Percentiles rank a stretch among this genome's conserved stretches.
Conservation (phyloP, 2,113 vertebrate genomes). For the Meriones unguiculatus region DNA sequence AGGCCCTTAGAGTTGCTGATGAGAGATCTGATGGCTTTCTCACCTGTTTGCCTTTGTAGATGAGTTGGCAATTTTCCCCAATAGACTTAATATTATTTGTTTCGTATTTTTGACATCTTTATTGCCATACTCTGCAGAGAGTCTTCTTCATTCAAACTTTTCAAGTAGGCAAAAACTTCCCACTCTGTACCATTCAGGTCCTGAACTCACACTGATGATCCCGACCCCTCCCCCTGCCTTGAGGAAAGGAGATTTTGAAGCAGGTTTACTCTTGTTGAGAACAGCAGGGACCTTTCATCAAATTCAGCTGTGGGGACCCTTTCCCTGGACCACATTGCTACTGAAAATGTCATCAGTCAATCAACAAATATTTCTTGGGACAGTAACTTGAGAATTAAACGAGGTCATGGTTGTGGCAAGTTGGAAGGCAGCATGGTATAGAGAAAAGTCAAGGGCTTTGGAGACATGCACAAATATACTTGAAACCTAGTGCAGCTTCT, state of each 20-base stretch:
- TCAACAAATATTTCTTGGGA: conserved; percentile 58
- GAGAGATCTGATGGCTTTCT: not conserved
- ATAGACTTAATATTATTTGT: not conserved
- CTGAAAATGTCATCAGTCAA: conserved; percentile 66
- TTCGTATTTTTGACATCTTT: not conserved
- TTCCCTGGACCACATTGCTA: conserved; percentile 47
- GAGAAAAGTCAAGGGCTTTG: not conserved
- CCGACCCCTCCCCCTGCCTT: not conserved
- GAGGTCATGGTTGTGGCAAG: conserved; percentile 39
- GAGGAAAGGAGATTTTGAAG: conserved; percentile 16
- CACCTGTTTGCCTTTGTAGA: not conserved
- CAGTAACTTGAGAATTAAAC: conserved; percentile 53
- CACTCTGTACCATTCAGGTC: not conserved
- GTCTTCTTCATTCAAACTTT: not conserved
- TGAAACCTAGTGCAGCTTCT: not conserved
- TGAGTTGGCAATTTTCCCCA: not conserved
- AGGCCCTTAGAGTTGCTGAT: not conserved
- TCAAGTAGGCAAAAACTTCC: not conserved
- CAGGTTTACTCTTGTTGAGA: conserved; percentile 39
- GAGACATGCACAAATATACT: not conserved
- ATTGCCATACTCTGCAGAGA: not conserved
- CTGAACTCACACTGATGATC: not conserved
- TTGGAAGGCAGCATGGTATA: not conserved
- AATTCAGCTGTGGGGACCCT: conserved; percentile 47
- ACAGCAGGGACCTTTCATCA: conserved; percentile 73